Base-by-base conservation (phyloP, 2,797 vertebrate genomes). In the Girardinus metallicus region DNA sequence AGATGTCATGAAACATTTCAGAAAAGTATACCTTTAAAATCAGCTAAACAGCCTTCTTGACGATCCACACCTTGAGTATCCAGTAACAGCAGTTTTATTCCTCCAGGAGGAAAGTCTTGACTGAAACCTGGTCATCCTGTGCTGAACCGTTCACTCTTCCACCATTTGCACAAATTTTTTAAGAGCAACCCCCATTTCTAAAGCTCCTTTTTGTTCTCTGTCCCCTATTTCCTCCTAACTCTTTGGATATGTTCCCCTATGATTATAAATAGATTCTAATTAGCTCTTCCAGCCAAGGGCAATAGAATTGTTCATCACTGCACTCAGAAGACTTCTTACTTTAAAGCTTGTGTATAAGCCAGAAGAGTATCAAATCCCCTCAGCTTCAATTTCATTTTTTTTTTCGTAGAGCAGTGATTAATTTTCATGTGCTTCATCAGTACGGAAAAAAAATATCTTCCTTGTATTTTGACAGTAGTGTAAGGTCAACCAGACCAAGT, bases 251-350 rank as follows among this genome's bases (percentile, higher is more conserved):
- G 93, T 92, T 93, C 92, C 94, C 91, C 83, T 80, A 75, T 93
- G 89, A 94, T 94, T 95, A 95, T 95, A 95, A 95, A 95, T 95
- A 95, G 92, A 92, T 94, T 94, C 86, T 94, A 95, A 95, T 95
- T 95, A 95, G 92, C 89, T 93, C 89, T 88, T 91, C 83, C 88
- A 91, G 92, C 93, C 93, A 91, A 86, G 85, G 91, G 93, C 93
- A 90, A 88, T 89, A 88, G 79, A 94, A 90, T 91, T 92, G 88
- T 91, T 95, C 92, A 93, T 94, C 85, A 92, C 88, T 83, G 74
- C 78, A 81, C 77, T 92, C 78, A 85, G 82, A 92, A 82, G 83
- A 80, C 78, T 79, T 93, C 87, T 84, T 85, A 88, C 81, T 85
- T 88, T 90, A 91, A 90, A 88, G 86, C 84, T 80, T 80, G 46